Percentiles rank a stretch among this genome's conserved stretches.
These are phyloP conservation scores for Lutraria lutraria DNA, from an alignment of 2,888 invertebrate genomes.

Conservation along the genomic window DNA sequence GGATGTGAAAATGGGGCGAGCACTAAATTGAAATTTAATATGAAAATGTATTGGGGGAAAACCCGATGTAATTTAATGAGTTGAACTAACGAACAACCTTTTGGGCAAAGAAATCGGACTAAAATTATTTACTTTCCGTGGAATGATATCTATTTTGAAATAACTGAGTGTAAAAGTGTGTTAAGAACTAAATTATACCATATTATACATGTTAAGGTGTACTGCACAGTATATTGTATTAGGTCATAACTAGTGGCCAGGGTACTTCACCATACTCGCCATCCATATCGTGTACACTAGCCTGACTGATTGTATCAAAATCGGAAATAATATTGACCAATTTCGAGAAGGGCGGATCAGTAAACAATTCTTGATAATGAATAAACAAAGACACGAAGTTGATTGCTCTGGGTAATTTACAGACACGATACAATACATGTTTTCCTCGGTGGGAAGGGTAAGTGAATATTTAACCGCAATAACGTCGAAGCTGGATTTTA, in stretches of 20 bases:
- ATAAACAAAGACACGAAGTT: background rate
- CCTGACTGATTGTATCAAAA: background rate
- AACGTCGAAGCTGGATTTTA: background rate
- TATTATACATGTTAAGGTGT: too few species aligned
- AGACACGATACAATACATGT: background rate
- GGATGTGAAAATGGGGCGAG: too few species aligned
- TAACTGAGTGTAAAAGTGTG: too few species aligned
- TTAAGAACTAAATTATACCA: too few species aligned
- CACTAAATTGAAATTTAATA: too few species aligned
- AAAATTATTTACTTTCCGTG: too few species aligned
- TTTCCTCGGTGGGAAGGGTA: background rate
- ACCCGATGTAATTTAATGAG: too few species aligned
- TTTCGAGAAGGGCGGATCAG: background rate
- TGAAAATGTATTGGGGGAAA: too few species aligned
- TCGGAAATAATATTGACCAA: background rate
- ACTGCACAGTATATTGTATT: too few species aligned
- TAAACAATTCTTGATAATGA: constrained; percentile 10
- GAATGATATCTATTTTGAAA: too few species aligned
- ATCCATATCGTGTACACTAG: background rate
- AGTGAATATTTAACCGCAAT: background rate
- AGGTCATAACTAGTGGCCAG: background rate
- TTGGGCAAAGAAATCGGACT: too few species aligned
- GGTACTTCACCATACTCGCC: background rate
- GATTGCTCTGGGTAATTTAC: background rate
- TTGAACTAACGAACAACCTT: too few species aligned